Percentiles rank a stretch among this genome's conserved stretches.
phyloP scores from a whole-genome alignment of 1,140 invertebrate genomes.

The Agrilus planipennis region DNA sequence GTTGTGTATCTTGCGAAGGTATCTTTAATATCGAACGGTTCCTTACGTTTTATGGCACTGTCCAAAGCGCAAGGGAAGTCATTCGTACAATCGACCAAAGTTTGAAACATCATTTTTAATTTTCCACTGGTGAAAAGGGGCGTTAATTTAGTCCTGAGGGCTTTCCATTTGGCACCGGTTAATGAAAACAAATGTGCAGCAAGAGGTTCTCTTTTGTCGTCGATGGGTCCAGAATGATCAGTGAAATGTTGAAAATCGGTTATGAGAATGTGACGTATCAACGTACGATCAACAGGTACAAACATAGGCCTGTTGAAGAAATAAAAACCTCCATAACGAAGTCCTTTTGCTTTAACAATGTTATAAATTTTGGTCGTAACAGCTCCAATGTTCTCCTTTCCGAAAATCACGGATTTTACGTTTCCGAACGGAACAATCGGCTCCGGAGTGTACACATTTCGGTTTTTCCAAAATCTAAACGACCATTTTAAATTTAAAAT shows the following conservation, averaged over 20 bases:
- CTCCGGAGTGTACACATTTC: background rate
- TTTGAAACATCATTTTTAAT: no score
- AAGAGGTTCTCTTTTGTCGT: no score
- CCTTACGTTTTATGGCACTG: no score
- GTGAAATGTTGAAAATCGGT: background rate
- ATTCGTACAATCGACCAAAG: no score
- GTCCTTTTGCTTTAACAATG: background rate
- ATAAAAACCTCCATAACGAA: background rate
- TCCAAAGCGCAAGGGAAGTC: no score
- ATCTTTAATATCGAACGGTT: no score
- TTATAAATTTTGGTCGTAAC: background rate
- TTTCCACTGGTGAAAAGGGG: no score
- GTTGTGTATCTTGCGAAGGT: no score
- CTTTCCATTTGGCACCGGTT: no score
- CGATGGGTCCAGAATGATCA: no score
- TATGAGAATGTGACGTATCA: background rate
- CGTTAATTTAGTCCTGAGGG: no score
- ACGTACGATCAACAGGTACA: background rate
- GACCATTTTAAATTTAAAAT: conserved; percentile 1
- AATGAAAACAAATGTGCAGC: no score
- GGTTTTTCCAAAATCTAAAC: background rate
- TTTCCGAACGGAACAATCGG: background rate
- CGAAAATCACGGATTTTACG: background rate
- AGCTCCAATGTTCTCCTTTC: background rate
- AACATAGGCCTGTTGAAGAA: background rate